Base-by-base conservation (phyloP, 2,113 vertebrate genomes). In the Heterochromis multidens region DNA sequence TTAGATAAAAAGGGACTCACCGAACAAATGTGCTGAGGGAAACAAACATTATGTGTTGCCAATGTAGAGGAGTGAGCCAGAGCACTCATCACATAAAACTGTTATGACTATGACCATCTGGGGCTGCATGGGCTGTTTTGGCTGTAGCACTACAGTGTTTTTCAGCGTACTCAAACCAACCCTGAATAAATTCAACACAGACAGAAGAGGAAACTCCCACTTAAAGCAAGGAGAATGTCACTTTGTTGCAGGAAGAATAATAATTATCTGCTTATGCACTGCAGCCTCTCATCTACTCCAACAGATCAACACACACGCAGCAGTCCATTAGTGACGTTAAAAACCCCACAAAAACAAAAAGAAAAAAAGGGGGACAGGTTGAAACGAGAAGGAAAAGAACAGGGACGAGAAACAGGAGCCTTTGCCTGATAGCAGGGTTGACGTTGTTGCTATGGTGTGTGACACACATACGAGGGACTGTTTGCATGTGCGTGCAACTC, bases 71-170 rank as follows among this genome's bases (percentile, higher is more conserved):
- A 58, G 27, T 21, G 58, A 78, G 65, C 49, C 57, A 79, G 37
- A 19, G 35, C 37, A 21, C 82, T 77, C 52, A 19, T 81, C 82
- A 70, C 17, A 63, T 72, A 31, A 79, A 89, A 85, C 58, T 76
- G 83, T 80, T 67, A 54, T 85, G 82, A 77, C 63, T 56, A 76
- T 37, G 16, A 67, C 82, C 85, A 80, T 87, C 82, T 90, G 82
- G 57, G 79, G 35, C 78, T 72, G 62, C 27, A 58, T 16, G 17
- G 27, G 81, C 23, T 46, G 60, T 21, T 86, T 19, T 61, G 81
- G 43, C 56, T 76, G 65, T 23, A 63, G n/a, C 8, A 3, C 37
- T 52, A 49, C 17, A 74, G 29, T 21, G 46, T 17, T 63, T 63
- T 49, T 76, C 56, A 62, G 3, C 13, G 6, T 19, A 27, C 58